A percentile compares a stretch with the other conserved stretches of the same genome.
These are phyloP conservation scores for Clepsis dumicolana DNA, from an alignment of 2,888 invertebrate species.

Conservation along the genomic window DNA sequence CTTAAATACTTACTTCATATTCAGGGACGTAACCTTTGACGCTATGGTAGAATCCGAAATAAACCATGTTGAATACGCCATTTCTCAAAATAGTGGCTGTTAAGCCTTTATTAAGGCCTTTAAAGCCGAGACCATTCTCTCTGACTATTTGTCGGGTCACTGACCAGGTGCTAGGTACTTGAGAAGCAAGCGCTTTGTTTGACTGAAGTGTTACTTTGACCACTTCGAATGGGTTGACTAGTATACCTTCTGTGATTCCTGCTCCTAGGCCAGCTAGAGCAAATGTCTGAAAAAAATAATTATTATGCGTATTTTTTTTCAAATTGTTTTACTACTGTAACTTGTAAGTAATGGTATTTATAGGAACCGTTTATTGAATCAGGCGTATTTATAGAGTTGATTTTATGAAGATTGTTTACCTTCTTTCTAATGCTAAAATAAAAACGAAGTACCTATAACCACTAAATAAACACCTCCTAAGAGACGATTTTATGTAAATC, in stretches of 20 bases:
- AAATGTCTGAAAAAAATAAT: constrained; percentile 89
- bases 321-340: too few species aligned
- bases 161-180: constrained; percentile 91
- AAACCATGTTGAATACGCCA: constrained; percentile 96
- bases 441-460: too few species aligned
- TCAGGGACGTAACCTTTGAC: constrained; percentile 91
- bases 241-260: constrained; percentile 95
- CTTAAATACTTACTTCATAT: constrained; percentile 80
- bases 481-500: neutral
- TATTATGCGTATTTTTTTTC: too few species aligned
- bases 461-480: too few species aligned
- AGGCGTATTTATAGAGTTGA: too few species aligned
- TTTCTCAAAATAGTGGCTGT: constrained; percentile 96
- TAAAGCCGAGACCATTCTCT: constrained; percentile 91
- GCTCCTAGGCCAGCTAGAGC: constrained; percentile 95
- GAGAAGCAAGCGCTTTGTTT: constrained; percentile 87
- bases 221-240: constrained; percentile 98
- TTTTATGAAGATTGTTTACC: too few species aligned
- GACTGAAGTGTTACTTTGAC: constrained; percentile 96
- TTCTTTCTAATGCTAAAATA: too few species aligned
- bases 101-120: constrained; percentile 94
- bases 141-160: constrained; percentile 93
- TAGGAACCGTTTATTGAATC: too few species aligned
- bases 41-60: constrained; percentile 98
- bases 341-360: too few species aligned